These are phyloP conservation scores for Xiphophorus birchmanni DNA, from an alignment of 2,797 vertebrate genomes.

Conservation along the genomic window DNA sequence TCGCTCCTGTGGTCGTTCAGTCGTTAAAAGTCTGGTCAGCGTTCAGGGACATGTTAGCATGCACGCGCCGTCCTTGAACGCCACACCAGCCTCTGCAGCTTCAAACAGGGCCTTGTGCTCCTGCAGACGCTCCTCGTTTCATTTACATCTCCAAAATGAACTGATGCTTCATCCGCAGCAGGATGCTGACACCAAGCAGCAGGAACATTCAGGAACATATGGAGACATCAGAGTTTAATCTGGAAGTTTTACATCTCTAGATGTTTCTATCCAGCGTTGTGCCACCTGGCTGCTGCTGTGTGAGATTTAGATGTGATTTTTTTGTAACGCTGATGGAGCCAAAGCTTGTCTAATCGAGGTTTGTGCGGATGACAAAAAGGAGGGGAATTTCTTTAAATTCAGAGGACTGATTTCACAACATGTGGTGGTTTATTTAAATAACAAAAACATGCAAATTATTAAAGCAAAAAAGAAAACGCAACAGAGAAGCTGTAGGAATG, in stretches of 20 bases:
- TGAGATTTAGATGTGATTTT: background rate
- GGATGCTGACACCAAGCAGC: constrained; percentile 7
- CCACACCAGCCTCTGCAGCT: constrained; percentile 22
- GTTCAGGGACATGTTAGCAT: constrained; percentile 54
- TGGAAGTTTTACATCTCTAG: constrained; percentile 25
- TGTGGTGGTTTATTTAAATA: background rate
- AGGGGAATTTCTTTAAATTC: constrained; percentile 22
- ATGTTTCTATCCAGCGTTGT: background rate
- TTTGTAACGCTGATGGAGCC: background rate
- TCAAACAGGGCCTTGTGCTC: constrained; percentile 59
- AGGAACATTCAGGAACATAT: constrained; percentile 39
- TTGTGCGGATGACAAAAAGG: constrained; percentile 19
- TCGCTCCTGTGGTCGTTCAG: constrained; percentile 10
- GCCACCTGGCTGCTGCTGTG: constrained; percentile 22
- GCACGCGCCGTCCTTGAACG: constrained; percentile 53
- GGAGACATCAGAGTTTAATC: constrained; percentile 5
- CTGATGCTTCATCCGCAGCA: constrained; percentile 34
- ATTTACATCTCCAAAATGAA: constrained; percentile 50
- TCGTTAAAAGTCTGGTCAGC: constrained; percentile 11
- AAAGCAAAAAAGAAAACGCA: background rate
- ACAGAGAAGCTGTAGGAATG: background rate
- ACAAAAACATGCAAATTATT: background rate
- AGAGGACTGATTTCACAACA: background rate
- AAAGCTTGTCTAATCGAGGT: background rate
- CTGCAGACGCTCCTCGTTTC: constrained; percentile 49